Percentiles rank a stretch among this genome's conserved stretches.
phyloP scores from a whole-genome alignment of 2,797 vertebrate species.

The Eutrigla gurnardus region DNA sequence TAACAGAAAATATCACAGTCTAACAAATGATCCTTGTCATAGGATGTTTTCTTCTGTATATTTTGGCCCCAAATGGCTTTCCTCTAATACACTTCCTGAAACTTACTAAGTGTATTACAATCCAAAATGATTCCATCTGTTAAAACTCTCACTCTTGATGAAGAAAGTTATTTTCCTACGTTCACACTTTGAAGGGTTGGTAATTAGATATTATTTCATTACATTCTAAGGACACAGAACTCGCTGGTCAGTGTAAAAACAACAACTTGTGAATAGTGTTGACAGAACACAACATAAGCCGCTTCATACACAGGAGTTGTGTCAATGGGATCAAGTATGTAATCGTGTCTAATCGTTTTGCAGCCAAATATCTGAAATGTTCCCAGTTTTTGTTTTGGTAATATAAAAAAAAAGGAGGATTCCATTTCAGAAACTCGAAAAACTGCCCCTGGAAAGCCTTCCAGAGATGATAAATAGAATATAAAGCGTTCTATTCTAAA shows the following conservation, averaged over 20 bases:
- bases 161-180: constrained; percentile 41
- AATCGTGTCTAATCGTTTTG: not conserved
- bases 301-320: not conserved
- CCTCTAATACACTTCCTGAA: constrained; percentile 10
- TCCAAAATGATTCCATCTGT: constrained; percentile 8
- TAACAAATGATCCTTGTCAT: constrained; percentile 19
- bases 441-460: not conserved
- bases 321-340: not conserved
- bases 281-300: not conserved
- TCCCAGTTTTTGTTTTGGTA: not conserved
- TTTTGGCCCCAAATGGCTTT: constrained; percentile 24
- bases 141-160: constrained; percentile 26
- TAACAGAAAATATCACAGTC: constrained; percentile 7
- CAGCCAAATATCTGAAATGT: not conserved
- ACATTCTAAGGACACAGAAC: not conserved
- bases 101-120: not conserved
- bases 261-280: not conserved
- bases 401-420: not conserved
- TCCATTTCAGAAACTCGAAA: not conserved
- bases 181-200: constrained; percentile 29
- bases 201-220: constrained; percentile 5
- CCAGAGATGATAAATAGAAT: constrained; percentile 17
- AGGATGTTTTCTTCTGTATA: constrained; percentile 5
- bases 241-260: not conserved
- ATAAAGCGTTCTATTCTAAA: constrained; percentile 5